phyloP scores from a whole-genome alignment of 2,113 vertebrate species.

The Pachyramphus minor region DNA sequence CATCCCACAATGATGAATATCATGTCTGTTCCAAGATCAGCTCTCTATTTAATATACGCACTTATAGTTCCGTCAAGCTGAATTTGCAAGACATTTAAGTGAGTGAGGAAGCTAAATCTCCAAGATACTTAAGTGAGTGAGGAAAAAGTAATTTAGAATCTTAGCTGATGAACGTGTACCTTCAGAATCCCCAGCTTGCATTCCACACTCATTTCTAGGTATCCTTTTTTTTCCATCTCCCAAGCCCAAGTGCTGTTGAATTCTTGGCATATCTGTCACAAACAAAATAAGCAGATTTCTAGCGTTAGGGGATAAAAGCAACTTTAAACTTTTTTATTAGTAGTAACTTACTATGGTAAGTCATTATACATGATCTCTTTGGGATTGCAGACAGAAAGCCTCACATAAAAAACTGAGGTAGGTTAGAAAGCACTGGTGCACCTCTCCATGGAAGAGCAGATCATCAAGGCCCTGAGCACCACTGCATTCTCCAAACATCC shows the following conservation, averaged over 20 bases:
- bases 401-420: neutral
- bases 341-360: neutral
- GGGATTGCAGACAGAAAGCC: neutral
- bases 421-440: neutral
- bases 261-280: conserved; percentile 91
- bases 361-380: neutral
- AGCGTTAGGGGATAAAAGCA: neutral
- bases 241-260: conserved; percentile 96
- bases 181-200: conserved; percentile 95
- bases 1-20: neutral
- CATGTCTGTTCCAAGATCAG: neutral
- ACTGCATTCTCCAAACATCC: neutral
- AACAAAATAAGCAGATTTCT: neutral
- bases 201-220: conserved; percentile 91
- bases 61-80: neutral
- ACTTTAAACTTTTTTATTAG: neutral
- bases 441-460: neutral
- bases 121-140: neutral
- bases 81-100: neutral
- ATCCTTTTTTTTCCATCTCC: conserved; percentile 98
- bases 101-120: neutral
- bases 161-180: conserved; percentile 66
- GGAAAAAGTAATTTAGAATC: conserved; percentile 1
- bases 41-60: neutral
- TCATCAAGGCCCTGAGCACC: rapidly evolving